Conservation (phyloP, 2,797 vertebrate genomes). For the Ctenopoma multispine region DNA sequence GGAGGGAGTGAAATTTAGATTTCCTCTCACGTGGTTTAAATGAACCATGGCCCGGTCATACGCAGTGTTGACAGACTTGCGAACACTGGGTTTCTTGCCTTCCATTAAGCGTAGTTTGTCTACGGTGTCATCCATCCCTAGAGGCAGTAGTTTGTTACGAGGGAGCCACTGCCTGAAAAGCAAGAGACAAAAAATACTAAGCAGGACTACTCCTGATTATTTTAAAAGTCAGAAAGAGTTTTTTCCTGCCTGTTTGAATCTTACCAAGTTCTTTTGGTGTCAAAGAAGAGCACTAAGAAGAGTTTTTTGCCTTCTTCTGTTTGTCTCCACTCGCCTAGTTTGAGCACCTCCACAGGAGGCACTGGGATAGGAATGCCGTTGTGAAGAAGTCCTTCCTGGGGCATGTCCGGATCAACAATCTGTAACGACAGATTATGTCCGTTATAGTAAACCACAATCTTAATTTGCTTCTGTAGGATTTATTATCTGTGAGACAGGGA, state of each 20-base stretch:
- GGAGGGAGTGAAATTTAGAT: slow-evolving; percentile 90
- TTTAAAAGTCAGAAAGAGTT: slow-evolving; percentile 25
- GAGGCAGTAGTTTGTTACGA: slow-evolving; percentile 91
- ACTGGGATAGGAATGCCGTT: slow-evolving; percentile 98
- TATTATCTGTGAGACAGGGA: background rate
- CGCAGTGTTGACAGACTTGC: slow-evolving; percentile 97
- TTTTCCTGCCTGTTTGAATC: slow-evolving; percentile 46
- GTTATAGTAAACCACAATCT: slow-evolving; percentile 3
- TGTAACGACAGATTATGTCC: slow-evolving; percentile 67
- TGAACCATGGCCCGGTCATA: slow-evolving; percentile 96
- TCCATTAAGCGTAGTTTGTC: slow-evolving; percentile 97
- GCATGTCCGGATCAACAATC: slow-evolving; percentile 98
- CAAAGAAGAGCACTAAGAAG: slow-evolving; percentile 98
- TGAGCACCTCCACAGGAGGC: slow-evolving; percentile 94
- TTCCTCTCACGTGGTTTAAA: slow-evolving; percentile 91
- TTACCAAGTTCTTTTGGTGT: slow-evolving; percentile 99
- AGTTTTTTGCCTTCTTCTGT: slow-evolving; percentile 91
- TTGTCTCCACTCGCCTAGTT: slow-evolving; percentile 91
- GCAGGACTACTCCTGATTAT: background rate
- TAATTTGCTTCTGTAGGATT: background rate
- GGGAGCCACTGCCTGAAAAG: slow-evolving; percentile 96
- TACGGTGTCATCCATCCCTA: slow-evolving; percentile 94
- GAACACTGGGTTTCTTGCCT: slow-evolving; percentile 96
- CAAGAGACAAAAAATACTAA: slow-evolving; percentile 23
- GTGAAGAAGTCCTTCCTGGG: slow-evolving; percentile 96